Evolutionary conservation across 64 coral and sea anemone species (phyloP), one percentile per base, ranked within the genome.

Genomic region (Montipora capricornis): DNA sequence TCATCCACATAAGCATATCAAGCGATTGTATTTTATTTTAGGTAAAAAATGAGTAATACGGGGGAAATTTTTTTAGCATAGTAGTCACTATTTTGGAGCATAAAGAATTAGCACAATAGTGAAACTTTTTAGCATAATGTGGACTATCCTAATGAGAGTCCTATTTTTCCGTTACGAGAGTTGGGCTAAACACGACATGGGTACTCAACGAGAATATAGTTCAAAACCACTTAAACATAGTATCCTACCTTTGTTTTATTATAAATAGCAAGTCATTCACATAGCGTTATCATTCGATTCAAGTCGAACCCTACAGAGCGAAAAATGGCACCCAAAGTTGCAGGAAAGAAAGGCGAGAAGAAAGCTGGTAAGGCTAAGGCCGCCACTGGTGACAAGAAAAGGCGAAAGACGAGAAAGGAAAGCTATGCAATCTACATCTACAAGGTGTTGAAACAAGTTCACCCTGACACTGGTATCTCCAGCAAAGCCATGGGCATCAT

Each of bases 401-500:
- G 66, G 19, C 68, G 82, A n/a, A 37, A 44, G 50, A 86, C 70
- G 82, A 86, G 82, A 71, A 89, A 77, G 87, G 87, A 89, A 89
- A 89, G 87, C 87, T 89, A 89, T 78, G 87, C 87, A 16, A 89
- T 89, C 87, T 89, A 89, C 87, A 89, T 89, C 87, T 89, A 89
- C 87, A 89, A 89, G 52, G 87, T 89, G 87, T 67, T 89, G 87
- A 89, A 89, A 14, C 87, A 89, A 89, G 87, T 89, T 79, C 87
- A 89, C 22, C 87, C 87, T 11, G 87, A 89, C 87, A 89, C 87
- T 78, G 91, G 91, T 76, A 93, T 93, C 81, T 93, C 91, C 48
- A 76, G 68, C 91, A 88, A 89, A 52, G 93, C 93, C 79, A 94
- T 94, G 93, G 70, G 74, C 68, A 89, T 94, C 87, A 94, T 94